Evolutionary conservation across 2,797 vertebrate genomes (phyloP).

Genomic region (Lagodon rhomboides): DNA sequence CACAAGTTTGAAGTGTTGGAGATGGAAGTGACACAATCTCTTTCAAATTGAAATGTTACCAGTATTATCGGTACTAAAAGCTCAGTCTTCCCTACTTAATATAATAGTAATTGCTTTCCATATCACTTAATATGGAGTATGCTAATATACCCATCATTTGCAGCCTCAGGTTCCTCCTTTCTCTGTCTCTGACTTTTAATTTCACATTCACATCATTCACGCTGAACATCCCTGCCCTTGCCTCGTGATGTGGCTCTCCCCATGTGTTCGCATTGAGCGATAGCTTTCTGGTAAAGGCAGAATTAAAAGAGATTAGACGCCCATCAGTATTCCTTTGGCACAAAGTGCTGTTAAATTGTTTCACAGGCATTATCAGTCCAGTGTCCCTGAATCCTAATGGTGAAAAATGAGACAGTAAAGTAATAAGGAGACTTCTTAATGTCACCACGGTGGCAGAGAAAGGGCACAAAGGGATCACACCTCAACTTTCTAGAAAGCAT

Average conservation of each 20-base stretch:
- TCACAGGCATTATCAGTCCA: constrained; percentile 58
- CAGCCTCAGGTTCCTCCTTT: constrained; percentile 20
- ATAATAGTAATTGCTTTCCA: neutral
- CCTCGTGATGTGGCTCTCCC: constrained; percentile 13
- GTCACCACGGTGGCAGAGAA: constrained; percentile 39
- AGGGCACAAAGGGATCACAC: constrained; percentile 22
- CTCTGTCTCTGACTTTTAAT: constrained; percentile 38
- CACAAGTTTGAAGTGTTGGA: too few species aligned
- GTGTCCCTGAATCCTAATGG: constrained; percentile 65
- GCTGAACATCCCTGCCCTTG: constrained; percentile 13
- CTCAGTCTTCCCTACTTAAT: neutral
- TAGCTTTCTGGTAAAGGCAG: constrained; percentile 44
- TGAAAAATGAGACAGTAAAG: constrained; percentile 62
- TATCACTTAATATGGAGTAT: constrained; percentile 8
- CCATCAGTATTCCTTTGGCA: constrained; percentile 66
- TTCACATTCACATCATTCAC: constrained; percentile 44
- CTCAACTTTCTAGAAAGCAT: constrained; percentile 1
- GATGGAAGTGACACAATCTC: neutral
- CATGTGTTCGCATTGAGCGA: constrained; percentile 42
- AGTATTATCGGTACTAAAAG: constrained; percentile 8
- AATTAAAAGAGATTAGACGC: constrained; percentile 64
- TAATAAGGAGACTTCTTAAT: constrained; percentile 53
- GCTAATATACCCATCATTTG: constrained; percentile 16
- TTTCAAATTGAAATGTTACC: constrained; percentile 19
- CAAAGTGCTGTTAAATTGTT: constrained; percentile 66